A percentile compares a stretch with the other conserved stretches of the same genome.
phyloP scores from a whole-genome alignment of 2,797 vertebrate genomes.

The Adrianichthys oophorus region DNA sequence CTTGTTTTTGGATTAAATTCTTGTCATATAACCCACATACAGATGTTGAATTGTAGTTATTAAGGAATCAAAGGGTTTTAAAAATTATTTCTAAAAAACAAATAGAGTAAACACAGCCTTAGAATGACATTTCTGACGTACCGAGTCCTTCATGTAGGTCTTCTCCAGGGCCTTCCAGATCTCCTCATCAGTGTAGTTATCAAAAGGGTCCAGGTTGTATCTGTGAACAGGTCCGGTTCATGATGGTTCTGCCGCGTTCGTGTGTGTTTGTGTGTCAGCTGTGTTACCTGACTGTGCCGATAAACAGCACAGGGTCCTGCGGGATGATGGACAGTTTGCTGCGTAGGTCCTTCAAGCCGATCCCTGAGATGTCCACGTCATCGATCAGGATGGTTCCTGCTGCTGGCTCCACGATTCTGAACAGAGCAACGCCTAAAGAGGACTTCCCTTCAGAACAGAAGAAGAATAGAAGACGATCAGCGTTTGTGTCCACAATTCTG shows the following conservation, averaged over 20 bases:
- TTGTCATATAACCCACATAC: too few relatives aligned
- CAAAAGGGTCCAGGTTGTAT: conserved; percentile 82
- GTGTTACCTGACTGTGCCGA: conserved; percentile 81
- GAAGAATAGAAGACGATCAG: neutral
- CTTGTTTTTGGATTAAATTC: too few relatives aligned
- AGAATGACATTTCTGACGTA: conserved; percentile 42
- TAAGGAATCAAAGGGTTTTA: neutral
- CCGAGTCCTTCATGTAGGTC: conserved; percentile 80
- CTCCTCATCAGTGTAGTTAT: conserved; percentile 70
- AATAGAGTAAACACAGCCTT: neutral
- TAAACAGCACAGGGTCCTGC: conserved; percentile 84
- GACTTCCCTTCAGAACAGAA: conserved; percentile 78
- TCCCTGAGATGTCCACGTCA: conserved; percentile 67
- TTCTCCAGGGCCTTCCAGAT: conserved; percentile 82
- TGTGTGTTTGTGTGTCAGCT: neutral
- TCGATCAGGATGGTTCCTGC: conserved; percentile 81
- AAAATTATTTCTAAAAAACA: neutral
- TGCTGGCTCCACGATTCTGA: conserved; percentile 78
- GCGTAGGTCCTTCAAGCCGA: conserved; percentile 80
- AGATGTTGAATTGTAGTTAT: too few relatives aligned
- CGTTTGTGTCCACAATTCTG: too few relatives aligned
- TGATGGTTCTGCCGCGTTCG: neutral
- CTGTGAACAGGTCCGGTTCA: conserved; percentile 46
- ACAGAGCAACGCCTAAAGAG: conserved; percentile 80
- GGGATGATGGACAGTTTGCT: conserved; percentile 85